Percentiles rank a stretch among this genome's conserved stretches.
Evolutionary conservation across 2,797 vertebrate genomes (phyloP).

Genomic region (Nasua narica): DNA sequence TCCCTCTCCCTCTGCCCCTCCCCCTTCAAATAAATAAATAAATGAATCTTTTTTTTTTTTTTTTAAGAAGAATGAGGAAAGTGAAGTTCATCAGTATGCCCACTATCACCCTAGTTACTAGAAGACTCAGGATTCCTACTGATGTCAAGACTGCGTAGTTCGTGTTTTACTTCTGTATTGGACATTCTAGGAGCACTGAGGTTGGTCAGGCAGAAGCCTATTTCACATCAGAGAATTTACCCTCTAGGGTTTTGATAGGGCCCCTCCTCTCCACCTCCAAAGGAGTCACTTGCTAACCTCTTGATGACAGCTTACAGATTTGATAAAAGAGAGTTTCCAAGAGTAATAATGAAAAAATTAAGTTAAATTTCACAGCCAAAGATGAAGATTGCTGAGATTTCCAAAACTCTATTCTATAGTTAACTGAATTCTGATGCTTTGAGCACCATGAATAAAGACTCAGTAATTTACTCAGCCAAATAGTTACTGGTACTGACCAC

Average conservation of each 20-base stretch:
- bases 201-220: not conserved
- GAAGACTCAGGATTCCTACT: not conserved
- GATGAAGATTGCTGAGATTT: not conserved
- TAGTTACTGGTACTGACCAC: not conserved
- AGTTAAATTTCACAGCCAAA: not conserved
- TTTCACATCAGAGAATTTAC: not conserved
- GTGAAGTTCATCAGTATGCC: not conserved
- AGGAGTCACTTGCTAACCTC: not conserved
- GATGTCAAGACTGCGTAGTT: not conserved
- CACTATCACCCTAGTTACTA: not conserved
- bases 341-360: not conserved
- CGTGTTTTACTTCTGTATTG: not conserved
- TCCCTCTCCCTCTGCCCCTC: not conserved
- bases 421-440: conserved; percentile 2
- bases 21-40: not conserved
- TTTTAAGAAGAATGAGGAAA: not conserved
- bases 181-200: not conserved
- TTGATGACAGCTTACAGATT: not conserved
- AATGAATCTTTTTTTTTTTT: not conserved
- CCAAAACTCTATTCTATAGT: not conserved
- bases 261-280: not conserved
- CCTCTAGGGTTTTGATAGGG: not conserved
- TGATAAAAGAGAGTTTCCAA: not conserved
- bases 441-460: not conserved
- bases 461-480: conserved; percentile 2